Base-by-base conservation (phyloP, 1,140 invertebrate genomes). In the Drosophila triauraria region DNA sequence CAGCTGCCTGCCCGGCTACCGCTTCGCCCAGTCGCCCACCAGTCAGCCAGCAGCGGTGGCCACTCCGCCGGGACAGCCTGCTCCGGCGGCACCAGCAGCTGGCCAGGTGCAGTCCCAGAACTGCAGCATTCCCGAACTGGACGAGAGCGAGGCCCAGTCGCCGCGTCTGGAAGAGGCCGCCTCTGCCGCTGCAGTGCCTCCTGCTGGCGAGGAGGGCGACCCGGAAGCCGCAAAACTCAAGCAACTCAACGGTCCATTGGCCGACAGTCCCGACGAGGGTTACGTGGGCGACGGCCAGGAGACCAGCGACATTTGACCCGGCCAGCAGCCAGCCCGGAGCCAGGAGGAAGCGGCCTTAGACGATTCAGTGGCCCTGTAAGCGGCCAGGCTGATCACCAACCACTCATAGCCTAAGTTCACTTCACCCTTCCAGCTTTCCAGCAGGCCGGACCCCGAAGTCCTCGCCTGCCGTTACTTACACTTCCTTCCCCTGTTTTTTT, bases 191-290 rank as follows among this genome's bases (percentile, higher is more conserved):
- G 50, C 79, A 47, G 84, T 93, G n/a, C 76, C 93, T 68, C 84
- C 93, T 65, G 91, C 86, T 15, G 85, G 93, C 17, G 87, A 64
- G 91, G 5, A 93, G 90, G 69, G 93, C 71, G 93, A 92, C 48
- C 27, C 80, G 44, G 77, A 84, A 57, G 63, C 83, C 30, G 67
- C 72, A n/a, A 92, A 92, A 74, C 75, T 93, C 10, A 91, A 78
- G 63, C 91, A 91, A 57, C 75, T 91, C 20, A 93, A 93, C 64
- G 96, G 95, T 64, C 94, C 95, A n/a, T 94, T 96, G 75, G 95
- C 96, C 4, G 97, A 97, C 79, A 97, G 96, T 91, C 96, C 97
- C 6, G 97, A 98, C 91, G 97, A 98, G 91, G 97, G 97, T 2
- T 98, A 97, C 91, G 97, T 96, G 47, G 97, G 96, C 30, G 97